Conservation (phyloP, 2,888 invertebrate species). For the Dione vanillae region DNA sequence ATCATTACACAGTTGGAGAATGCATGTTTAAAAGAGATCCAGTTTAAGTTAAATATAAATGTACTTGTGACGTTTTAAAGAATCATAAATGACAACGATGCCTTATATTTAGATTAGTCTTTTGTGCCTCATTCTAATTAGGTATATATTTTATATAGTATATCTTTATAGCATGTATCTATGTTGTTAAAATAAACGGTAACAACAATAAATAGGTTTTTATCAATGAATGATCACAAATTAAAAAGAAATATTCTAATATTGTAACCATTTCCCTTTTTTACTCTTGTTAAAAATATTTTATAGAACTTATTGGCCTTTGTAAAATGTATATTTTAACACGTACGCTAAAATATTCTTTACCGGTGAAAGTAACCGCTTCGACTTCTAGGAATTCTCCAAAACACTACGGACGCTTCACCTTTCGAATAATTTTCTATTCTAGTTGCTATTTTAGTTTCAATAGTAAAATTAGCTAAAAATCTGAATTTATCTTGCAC, state of each 20-base stretch:
- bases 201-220: background rate
- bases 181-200: background rate
- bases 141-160: background rate
- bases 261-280: background rate
- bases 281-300: background rate
- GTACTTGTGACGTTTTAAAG: background rate
- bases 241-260: background rate
- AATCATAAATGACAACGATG: background rate
- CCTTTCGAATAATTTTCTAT: background rate
- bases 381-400: slow-evolving; percentile 4
- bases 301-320: background rate
- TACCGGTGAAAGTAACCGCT: slow-evolving; percentile 15
- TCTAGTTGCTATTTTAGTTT: background rate
- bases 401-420: slow-evolving; percentile 6
- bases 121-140: background rate
- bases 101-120: background rate
- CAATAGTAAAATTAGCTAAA: background rate
- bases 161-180: background rate
- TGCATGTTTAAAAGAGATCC: no score
- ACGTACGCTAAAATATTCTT: slow-evolving; percentile 13
- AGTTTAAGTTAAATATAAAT: slow-evolving; percentile 22
- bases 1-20: no score
- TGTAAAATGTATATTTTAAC: slow-evolving; percentile 2
- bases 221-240: background rate
- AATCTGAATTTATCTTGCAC: no score